Evolutionary conservation across 2,888 invertebrate species (phyloP).

Genomic region (Zaprionus bogoriensis): DNA sequence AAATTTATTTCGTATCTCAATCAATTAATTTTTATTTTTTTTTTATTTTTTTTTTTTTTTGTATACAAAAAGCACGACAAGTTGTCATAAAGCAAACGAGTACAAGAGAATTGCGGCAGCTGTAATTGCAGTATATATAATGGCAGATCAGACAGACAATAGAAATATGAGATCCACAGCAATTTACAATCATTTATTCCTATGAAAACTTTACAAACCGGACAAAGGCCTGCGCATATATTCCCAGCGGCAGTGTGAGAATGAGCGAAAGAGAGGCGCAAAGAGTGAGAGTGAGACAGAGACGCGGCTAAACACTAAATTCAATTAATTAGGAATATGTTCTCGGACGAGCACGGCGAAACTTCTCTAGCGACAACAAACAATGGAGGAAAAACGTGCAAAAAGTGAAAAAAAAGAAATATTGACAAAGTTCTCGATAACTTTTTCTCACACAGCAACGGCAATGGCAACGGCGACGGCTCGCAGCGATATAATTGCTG

Average conservation of each 20-base stretch:
- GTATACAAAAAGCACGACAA: not conserved
- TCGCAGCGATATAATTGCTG: conserved; percentile 44
- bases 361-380: conserved; percentile 39
- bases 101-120: not conserved
- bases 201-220: conserved; percentile 24
- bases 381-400: conserved; percentile 29
- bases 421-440: conserved; percentile 18
- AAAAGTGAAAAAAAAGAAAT: not conserved
- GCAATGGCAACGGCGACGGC: conserved; percentile 29
- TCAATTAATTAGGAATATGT: conserved; percentile 56
- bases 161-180: conserved; percentile 9
- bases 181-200: conserved; percentile 39
- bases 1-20: not conserved
- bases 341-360: conserved; percentile 36
- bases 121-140: conserved; percentile 34
- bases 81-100: conserved; percentile 17
- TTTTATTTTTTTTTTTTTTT: not conserved
- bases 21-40: too few species aligned
- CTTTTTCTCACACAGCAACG: conserved; percentile 39
- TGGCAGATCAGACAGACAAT: conserved; percentile 31
- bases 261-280: not conserved
- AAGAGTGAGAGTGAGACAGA: conserved; percentile 24
- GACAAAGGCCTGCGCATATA: too few species aligned
- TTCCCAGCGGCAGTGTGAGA: conserved; percentile 33
- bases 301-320: conserved; percentile 38